Evolutionary conservation across 2,888 invertebrate genomes (phyloP), one percentile per base, ranked within the genome.

Genomic region (Lochmaea capreae): DNA sequence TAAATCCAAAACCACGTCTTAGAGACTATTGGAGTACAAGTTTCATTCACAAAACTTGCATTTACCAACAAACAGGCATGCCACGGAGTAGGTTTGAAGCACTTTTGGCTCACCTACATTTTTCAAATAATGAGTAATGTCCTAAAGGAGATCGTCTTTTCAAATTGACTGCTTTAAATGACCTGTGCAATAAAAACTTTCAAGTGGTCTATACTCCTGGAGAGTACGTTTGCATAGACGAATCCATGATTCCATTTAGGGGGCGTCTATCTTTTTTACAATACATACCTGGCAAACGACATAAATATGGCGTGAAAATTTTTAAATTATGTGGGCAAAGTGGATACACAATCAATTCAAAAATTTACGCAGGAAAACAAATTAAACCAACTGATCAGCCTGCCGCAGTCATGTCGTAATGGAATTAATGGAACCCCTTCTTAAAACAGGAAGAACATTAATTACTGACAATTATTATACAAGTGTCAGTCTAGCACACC

Each of bases 391-490:
- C 12, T 9, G 67, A 43, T 5, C 39, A 54, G n/a, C 26, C 65
- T 42, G 65, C 70, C 12, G 65, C 73, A n/a, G 62, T 43, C 61
- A 69, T 59, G 77, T 83, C 26, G 80, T 82, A 3, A 61, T 78
- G 63, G 49, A 78, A 61, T 73, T 82, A 16, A 74, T 81, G 76
- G 67, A 78, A 72, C 74, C 72, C 74, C 74, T 77, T 14, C 61
- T 81, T 52, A 65, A 79, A 49, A 62, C 70, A 26, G 81, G 80
- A n/a, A 76, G 80, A 74, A 70, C 76, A 16, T 16, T 82, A 22
- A 78, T 76, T 71, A 72, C 80, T 14, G 80, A 82, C 69, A 82
- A 81, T 72, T 82, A 76, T 79, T 82, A 78, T 58, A 77, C 78
- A 42, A 77, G 75, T 52, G 65, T 79, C n/a, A 61, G 16, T 26